phyloP scores from a whole-genome alignment of 1,140 invertebrate genomes.

The Antheraea mylitta region DNA sequence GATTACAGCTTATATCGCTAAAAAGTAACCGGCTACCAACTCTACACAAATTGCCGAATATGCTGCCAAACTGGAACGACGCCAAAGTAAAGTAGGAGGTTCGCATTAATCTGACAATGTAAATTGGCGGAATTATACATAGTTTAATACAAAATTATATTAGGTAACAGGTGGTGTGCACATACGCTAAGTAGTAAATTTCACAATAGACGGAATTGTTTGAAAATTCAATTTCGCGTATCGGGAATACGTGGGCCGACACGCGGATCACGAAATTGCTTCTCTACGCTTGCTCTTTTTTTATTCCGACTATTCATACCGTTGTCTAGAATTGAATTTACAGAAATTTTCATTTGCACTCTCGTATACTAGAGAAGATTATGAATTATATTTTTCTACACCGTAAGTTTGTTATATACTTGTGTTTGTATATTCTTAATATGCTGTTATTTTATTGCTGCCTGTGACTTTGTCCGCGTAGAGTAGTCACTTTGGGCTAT shows the following conservation, averaged over 20 bases:
- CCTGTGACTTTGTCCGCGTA: too few species aligned
- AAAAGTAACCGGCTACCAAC: conserved; percentile 1
- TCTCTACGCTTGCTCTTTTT: neutral
- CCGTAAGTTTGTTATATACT: too few species aligned
- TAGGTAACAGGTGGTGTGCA: conserved; percentile 17
- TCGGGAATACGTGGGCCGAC: neutral
- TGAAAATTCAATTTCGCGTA: conserved; percentile 4
- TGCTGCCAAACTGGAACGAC: conserved; percentile 38
- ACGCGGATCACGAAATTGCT: conserved; percentile 1
- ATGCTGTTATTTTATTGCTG: too few species aligned
- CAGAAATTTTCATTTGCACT: conserved; percentile 1
- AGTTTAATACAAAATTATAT: conserved; percentile 30
- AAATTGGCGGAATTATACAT: conserved; percentile 38
- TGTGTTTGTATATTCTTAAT: too few species aligned
- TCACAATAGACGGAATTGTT: neutral
- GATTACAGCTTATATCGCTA: neutral
- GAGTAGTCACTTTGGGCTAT: too few species aligned
- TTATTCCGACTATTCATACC: neutral
- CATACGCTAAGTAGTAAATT: conserved; percentile 11
- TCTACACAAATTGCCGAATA: conserved; percentile 32
- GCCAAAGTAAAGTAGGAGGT: conserved; percentile 33
- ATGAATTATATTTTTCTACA: too few species aligned
- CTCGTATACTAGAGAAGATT: too few species aligned
- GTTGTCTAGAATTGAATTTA: conserved; percentile 1
- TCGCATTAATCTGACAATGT: conserved; percentile 34